Conservation (phyloP, 2,888 invertebrate species). For the Mechanitis mazaeus region DNA sequence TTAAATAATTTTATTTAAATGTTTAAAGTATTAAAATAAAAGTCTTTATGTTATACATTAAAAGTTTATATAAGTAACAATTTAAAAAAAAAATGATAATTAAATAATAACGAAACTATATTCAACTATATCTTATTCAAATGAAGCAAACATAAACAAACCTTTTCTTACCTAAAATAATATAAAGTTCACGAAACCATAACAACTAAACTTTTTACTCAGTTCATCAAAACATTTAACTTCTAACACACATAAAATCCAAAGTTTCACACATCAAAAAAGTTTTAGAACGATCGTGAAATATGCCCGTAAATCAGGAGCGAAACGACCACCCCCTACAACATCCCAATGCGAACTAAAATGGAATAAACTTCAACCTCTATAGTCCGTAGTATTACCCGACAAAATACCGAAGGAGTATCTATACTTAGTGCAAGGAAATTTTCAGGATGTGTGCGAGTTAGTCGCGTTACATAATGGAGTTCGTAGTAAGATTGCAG, state of each 20-base stretch:
- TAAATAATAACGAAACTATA: too few relatives aligned
- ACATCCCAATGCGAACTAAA: constrained; percentile 52
- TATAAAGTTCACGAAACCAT: constrained; percentile 4
- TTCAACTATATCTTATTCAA: too few relatives aligned
- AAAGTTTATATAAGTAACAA: too few relatives aligned
- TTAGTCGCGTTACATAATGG: constrained; percentile 29
- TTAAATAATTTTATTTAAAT: too few relatives aligned
- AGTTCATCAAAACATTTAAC: neutral
- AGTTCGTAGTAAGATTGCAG: constrained; percentile 13
- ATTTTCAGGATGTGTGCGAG: constrained; percentile 25
- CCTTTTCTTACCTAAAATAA: neutral
- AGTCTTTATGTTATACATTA: too few relatives aligned
- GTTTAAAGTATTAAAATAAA: too few relatives aligned
- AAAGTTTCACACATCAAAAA: constrained; percentile 26
- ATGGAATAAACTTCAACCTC: constrained; percentile 41
- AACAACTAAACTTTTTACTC: constrained; percentile 7
- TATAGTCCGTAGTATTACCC: constrained; percentile 64
- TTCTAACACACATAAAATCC: constrained; percentile 5
- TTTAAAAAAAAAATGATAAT: too few relatives aligned
- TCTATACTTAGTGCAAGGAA: constrained; percentile 17
- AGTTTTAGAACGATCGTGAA: constrained; percentile 41
- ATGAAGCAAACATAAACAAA: neutral
- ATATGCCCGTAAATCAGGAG: constrained; percentile 31
- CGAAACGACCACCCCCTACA: constrained; percentile 42
- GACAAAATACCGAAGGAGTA: constrained; percentile 26